These are phyloP conservation scores for Cancer borealis DNA, from an alignment of 2,888 invertebrate species.

Conservation along the genomic window DNA sequence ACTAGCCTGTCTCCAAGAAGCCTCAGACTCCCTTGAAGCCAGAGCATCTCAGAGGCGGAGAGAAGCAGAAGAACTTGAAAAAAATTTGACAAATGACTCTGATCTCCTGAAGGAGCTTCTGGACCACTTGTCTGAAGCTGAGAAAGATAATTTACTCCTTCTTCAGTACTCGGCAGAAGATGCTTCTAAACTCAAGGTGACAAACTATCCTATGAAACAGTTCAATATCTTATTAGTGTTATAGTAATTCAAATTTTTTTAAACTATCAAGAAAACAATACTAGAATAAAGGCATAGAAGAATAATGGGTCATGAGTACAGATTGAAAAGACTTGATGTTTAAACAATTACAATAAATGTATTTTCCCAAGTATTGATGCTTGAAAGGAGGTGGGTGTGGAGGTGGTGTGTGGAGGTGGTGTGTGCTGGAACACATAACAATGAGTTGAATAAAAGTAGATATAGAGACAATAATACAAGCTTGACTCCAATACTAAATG, in stretches of 20 bases:
- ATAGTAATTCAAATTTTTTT: neutral
- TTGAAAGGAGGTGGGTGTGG: too few relatives aligned
- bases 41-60: constrained; percentile 52
- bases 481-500: too few relatives aligned
- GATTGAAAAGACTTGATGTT: too few relatives aligned
- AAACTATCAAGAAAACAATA: neutral
- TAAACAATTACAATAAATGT: too few relatives aligned
- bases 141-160: constrained; percentile 63
- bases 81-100: constrained; percentile 62
- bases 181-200: constrained; percentile 70
- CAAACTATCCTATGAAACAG: neutral
- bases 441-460: too few relatives aligned
- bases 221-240: neutral
- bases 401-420: too few relatives aligned
- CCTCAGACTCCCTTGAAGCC: constrained; percentile 61
- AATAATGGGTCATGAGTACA: too few relatives aligned
- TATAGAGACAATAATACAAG: too few relatives aligned
- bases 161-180: constrained; percentile 73
- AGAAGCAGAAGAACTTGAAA: constrained; percentile 65
- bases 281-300: too few relatives aligned
- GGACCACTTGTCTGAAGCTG: constrained; percentile 64
- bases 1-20: constrained; percentile 51
- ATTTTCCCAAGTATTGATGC: too few relatives aligned
- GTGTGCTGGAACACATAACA: too few relatives aligned
- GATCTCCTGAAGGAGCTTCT: constrained; percentile 68